Percentiles rank a stretch among this genome's conserved stretches.
phyloP scores from a whole-genome alignment of 2,888 invertebrate genomes.

The Cantharis rufa region DNA sequence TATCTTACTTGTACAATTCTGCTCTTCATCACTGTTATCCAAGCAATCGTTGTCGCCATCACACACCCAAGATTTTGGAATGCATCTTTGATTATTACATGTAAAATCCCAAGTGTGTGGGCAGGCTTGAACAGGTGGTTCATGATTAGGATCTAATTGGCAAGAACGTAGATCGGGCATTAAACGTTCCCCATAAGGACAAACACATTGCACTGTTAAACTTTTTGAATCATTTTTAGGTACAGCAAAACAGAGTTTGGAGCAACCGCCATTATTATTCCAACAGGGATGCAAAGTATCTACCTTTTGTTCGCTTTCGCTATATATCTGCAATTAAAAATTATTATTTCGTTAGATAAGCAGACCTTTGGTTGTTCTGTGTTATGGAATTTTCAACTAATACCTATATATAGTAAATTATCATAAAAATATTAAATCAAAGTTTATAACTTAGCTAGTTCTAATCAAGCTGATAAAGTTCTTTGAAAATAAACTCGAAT shows the following conservation, averaged over 20 bases:
- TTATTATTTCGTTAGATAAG: neutral
- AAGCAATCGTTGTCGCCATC: slow-evolving; percentile 96
- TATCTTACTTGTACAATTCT: slow-evolving; percentile 86
- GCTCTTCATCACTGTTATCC: slow-evolving; percentile 93
- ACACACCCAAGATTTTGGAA: slow-evolving; percentile 93
- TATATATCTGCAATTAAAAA: slow-evolving; percentile 63
- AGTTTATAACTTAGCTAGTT: too few species aligned
- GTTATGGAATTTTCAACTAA: too few species aligned
- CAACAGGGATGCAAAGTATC: slow-evolving; percentile 79
- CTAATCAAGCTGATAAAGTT: too few species aligned
- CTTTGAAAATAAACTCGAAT: too few species aligned
- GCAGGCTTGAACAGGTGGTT: slow-evolving; percentile 87
- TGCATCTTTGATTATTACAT: slow-evolving; percentile 88
- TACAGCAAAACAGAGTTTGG: slow-evolving; percentile 93
- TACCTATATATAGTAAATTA: too few species aligned
- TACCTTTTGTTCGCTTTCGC: slow-evolving; percentile 73
- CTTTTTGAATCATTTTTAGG: slow-evolving; percentile 65
- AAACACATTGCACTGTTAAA: slow-evolving; percentile 78
- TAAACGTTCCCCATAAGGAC: slow-evolving; percentile 90
- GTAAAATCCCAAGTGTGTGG: slow-evolving; percentile 93
- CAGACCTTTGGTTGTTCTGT: too few species aligned
- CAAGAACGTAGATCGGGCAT: slow-evolving; percentile 73
- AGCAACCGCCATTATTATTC: slow-evolving; percentile 85
- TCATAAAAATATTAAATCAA: too few species aligned
- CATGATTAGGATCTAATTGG: slow-evolving; percentile 78